Evolutionary conservation across 2,888 invertebrate species (phyloP).

Genomic region (Drosophila macrospina): DNA sequence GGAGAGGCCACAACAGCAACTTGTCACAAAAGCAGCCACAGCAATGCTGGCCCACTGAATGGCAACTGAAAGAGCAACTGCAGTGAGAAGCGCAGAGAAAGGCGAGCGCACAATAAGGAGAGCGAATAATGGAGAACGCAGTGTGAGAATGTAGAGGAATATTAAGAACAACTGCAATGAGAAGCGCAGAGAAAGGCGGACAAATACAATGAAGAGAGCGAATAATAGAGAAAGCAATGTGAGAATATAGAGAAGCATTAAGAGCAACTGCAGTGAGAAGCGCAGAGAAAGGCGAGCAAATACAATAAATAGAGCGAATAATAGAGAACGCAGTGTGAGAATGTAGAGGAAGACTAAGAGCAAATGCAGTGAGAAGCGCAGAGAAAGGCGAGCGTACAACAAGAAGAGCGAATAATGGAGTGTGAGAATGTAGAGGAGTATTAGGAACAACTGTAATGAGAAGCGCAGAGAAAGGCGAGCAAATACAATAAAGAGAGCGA

Average conservation of each 20-base stretch:
- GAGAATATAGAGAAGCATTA: no score
- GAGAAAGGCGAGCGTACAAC: no score
- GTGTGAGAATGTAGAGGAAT: not conserved
- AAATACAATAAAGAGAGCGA: no score
- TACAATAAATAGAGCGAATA: not conserved
- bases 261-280: not conserved
- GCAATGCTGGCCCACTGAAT: not conserved
- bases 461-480: slow-evolving; percentile 28
- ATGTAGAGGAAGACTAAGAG: not conserved
- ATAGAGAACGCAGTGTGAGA: no score
- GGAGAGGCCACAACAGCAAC: not conserved
- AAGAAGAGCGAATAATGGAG: not conserved
- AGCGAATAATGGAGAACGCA: not conserved
- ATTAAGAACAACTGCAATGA: no score
- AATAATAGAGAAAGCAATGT: no score
- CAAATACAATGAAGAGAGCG: no score
- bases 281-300: no score
- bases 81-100: no score
- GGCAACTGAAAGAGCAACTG: slow-evolving; percentile 9
- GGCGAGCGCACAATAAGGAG: no score
- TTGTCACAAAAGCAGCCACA: slow-evolving; percentile 12
- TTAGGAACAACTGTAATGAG: no score
- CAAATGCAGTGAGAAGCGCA: not conserved
- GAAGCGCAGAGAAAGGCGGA: slow-evolving; percentile 25
- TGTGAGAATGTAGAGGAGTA: not conserved